Conservation (phyloP, 2,888 invertebrate genomes). For the Phortica okadai region DNA sequence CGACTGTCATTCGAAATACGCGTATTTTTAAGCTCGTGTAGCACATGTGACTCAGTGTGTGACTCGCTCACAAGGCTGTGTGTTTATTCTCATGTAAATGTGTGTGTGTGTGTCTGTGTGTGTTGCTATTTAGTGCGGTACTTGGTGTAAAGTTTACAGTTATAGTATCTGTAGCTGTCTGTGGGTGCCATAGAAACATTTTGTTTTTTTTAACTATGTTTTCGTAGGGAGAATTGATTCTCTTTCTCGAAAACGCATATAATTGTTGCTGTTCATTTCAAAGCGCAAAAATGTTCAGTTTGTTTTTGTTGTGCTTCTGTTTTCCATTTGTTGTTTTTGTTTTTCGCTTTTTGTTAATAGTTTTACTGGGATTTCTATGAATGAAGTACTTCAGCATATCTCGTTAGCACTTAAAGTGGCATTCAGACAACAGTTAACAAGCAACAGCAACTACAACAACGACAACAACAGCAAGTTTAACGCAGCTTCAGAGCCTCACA, state of each 20-base stretch:
- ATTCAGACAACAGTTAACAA: conserved; percentile 36
- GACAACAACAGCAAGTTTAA: conserved; percentile 37
- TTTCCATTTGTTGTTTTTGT: conserved; percentile 14
- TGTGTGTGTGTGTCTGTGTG: conserved; percentile 18
- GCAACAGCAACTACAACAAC: neutral
- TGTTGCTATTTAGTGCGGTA: conserved; percentile 40
- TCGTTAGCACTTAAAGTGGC: conserved; percentile 61
- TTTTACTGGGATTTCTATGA: conserved; percentile 13
- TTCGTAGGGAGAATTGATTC: neutral
- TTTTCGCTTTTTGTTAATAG: conserved; percentile 32
- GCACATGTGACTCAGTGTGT: conserved; percentile 46
- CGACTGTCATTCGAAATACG: conserved; percentile 14
- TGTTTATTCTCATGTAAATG: conserved; percentile 8
- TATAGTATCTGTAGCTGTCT: conserved; percentile 47
- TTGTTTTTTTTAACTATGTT: neutral
- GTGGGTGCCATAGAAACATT: conserved; percentile 60
- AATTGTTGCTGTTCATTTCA: conserved; percentile 32
- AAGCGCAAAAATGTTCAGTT: neutral
- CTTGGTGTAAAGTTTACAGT: conserved; percentile 69
- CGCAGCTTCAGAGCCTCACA: neutral
- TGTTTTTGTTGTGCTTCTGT: conserved; percentile 27
- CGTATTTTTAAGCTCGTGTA: conserved; percentile 31
- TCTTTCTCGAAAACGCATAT: neutral
- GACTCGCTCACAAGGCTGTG: conserved; percentile 14
- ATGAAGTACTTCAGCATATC: conserved; percentile 44